Evolutionary conservation across 2,888 invertebrate species (phyloP).

Genomic region (Drosophila koepferae): DNA sequence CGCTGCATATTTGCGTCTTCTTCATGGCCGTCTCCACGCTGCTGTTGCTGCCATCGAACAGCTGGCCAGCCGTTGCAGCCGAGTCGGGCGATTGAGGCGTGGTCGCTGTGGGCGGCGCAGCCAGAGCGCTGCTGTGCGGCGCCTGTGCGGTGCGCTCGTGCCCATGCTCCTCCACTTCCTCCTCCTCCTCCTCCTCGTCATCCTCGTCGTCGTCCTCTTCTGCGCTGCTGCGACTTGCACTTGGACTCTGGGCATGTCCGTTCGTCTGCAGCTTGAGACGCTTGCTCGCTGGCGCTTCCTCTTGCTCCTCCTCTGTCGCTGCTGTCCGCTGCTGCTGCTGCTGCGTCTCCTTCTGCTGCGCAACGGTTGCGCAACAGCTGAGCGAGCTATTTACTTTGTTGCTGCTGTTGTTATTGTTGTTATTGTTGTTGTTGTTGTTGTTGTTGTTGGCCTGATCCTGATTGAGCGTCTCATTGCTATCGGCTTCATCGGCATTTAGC

Average conservation of each 20-base stretch:
- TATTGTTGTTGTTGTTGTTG: constrained; percentile 57
- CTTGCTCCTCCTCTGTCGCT: constrained; percentile 3
- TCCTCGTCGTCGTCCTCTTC: constrained; percentile 39
- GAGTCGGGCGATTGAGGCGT: constrained; percentile 82
- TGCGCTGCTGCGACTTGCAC: constrained; percentile 17
- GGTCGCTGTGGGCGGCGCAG: constrained; percentile 77
- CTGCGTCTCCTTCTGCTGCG: neutral
- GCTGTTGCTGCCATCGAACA: constrained; percentile 83
- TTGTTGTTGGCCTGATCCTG: constrained; percentile 68
- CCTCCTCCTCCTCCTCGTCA: constrained; percentile 37
- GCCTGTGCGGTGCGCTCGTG: constrained; percentile 56
- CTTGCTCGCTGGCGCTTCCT: constrained; percentile 34
- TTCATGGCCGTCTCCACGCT: constrained; percentile 78
- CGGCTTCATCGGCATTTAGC: constrained; percentile 35
- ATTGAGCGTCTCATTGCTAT: constrained; percentile 57
- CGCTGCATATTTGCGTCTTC: constrained; percentile 77
- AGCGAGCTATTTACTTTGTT: constrained; percentile 51
- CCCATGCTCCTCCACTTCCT: constrained; percentile 33
- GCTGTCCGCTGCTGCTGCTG: neutral
- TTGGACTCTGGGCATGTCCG: constrained; percentile 43
- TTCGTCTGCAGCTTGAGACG: constrained; percentile 36
- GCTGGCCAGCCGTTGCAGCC: constrained; percentile 81
- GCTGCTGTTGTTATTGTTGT: constrained; percentile 55
- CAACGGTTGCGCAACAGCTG: constrained; percentile 20
- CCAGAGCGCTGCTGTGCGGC: constrained; percentile 72